Evolutionary conservation across 2,113 vertebrate species (phyloP).

Genomic region (Mirza zaza): DNA sequence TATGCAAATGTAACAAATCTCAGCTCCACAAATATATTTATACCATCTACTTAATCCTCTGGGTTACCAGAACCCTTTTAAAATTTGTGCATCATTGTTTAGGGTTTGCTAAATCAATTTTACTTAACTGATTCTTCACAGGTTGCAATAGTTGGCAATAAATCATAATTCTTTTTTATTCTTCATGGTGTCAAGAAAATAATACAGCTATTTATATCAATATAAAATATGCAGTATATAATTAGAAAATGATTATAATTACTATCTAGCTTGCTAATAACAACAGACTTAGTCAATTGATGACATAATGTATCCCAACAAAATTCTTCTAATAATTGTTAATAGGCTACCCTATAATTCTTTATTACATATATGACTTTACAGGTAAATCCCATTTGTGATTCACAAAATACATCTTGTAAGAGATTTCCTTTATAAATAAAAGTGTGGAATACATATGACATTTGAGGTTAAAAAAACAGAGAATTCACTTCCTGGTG

Average conservation of each 20-base stretch:
- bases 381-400: conserved; percentile 17
- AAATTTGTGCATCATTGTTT: neutral
- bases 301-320: conserved; percentile 53
- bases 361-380: conserved; percentile 32
- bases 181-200: conserved; percentile 53
- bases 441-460: neutral
- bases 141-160: conserved; percentile 34
- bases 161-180: conserved; percentile 42
- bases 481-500: neutral
- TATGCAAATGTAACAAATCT: conserved; percentile 14
- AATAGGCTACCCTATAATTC: conserved; percentile 44
- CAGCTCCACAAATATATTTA: neutral
- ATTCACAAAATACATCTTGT: neutral
- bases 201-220: conserved; percentile 51
- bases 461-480: neutral
- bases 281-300: conserved; percentile 63
- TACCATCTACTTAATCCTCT: neutral
- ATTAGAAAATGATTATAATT: conserved; percentile 75
- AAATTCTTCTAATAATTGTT: conserved; percentile 46
- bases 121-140: conserved; percentile 47
- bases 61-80: neutral
- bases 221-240: conserved; percentile 64
- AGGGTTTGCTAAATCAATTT: conserved; percentile 8
- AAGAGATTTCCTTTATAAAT: neutral
- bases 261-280: conserved; percentile 54